Evolutionary conservation across 2,113 vertebrate genomes (phyloP), one percentile per base, ranked within the genome.

Genomic region (Sterrhoptilus dennistouni): DNA sequence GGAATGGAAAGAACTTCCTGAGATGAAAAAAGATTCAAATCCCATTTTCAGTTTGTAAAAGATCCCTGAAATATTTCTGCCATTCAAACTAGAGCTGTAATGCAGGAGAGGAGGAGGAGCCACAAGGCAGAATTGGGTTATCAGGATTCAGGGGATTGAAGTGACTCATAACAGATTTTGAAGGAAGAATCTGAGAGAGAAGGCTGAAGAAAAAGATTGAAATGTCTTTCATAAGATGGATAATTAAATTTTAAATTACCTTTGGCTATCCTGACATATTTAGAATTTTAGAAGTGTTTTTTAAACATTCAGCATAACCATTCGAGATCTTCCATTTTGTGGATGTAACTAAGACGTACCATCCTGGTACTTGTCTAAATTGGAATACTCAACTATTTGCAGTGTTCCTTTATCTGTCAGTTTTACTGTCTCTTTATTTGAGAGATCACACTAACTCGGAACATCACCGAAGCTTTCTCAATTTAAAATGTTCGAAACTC

Each of bases 231-330:
- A 19, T 87, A 65, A 64, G 47, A 54, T 8, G 82, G 89, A 79
- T 93, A 89, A 87, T 92, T 96, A 76, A 24, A 84, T 95, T 95
- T 95, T 44, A 71, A 95, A 96, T 93, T 95, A 87, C 83, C 66
- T 81, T 87, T 93, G 57, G 33, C 63, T 79, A 78, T 47, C 14
- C 56, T 86, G 87, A 76, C 71, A 57, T 70, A 68, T 23, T 95
- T 90, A 83, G 93, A 94, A 87, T 89, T 75, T 75, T 74, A 53
- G 59, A 38, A 89, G 50, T 65, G 35, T 86, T 83, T 90, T 83
- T 89, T 29, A 70, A 85, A 29, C 35, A 8, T 45, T 91, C 24
- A 52, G 0, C 0, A 1, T 77, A 72, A 70, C 68, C 11, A 9
- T 59, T 91, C 22, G 65, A 47, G 35, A 70, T 70, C 36, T 89